Conservation (phyloP, 2,797 vertebrate species). For the Dicrostonyx torquatus region DNA sequence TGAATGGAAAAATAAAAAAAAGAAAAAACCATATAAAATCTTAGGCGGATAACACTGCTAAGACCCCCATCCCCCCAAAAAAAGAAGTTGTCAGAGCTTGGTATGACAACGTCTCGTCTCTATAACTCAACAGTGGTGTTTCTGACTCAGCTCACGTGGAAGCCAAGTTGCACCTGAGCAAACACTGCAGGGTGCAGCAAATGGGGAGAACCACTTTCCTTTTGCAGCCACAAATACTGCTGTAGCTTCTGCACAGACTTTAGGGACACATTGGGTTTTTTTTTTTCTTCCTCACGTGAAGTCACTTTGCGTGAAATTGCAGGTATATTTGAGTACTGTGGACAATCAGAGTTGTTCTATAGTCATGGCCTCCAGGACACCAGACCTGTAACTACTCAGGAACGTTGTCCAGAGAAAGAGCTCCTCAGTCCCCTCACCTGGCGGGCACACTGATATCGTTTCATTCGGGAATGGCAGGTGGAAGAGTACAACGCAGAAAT, state of each 20-base stretch:
- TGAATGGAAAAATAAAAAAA: too few relatives aligned
- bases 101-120: conserved; percentile 68
- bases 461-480: background rate
- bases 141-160: conserved; percentile 76
- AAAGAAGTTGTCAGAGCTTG: conserved; percentile 34
- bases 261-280: conserved; percentile 77
- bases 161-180: conserved; percentile 85
- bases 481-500: conserved; percentile 7
- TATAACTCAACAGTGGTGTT: conserved; percentile 71
- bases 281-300: conserved; percentile 67
- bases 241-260: conserved; percentile 78
- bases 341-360: conserved; percentile 62
- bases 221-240: conserved; percentile 76
- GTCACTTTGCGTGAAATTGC: conserved; percentile 81
- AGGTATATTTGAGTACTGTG: conserved; percentile 66
- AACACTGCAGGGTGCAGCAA: conserved; percentile 79
- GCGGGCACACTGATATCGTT: background rate
- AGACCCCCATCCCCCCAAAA: too few relatives aligned
- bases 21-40: too few relatives aligned
- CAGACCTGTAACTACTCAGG: conserved; percentile 55
- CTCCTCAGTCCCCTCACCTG: background rate
- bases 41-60: too few relatives aligned
- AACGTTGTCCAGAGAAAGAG: background rate
- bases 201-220: conserved; percentile 78
- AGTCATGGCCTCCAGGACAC: conserved; percentile 44